Conservation (phyloP, 2,888 invertebrate species). For the Bugula neritina region DNA sequence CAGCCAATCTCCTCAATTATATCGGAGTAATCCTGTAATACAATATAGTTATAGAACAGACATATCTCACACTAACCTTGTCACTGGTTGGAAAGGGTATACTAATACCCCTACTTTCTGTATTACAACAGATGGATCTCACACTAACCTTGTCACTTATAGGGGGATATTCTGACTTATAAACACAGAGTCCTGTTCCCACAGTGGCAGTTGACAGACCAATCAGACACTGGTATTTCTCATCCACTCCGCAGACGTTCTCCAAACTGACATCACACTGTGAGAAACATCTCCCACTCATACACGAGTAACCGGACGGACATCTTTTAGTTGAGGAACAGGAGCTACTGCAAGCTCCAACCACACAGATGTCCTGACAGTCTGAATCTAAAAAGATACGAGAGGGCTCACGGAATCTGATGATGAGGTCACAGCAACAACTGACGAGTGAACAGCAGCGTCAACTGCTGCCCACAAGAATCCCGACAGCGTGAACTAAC, state of each 20-base stretch:
- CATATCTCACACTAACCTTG: neutral
- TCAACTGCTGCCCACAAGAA: too few relatives aligned
- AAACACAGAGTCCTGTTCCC: neutral
- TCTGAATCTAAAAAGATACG: constrained; percentile 2
- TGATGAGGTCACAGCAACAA: too few relatives aligned
- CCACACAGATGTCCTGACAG: constrained; percentile 23
- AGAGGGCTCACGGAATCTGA: too few relatives aligned
- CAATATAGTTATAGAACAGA: too few relatives aligned
- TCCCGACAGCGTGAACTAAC: neutral
- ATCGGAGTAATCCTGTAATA: neutral
- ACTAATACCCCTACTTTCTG: too few relatives aligned
- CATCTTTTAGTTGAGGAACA: constrained; percentile 1
- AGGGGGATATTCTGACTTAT: neutral
- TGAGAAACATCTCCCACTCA: constrained; percentile 17
- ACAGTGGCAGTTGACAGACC: neutral
- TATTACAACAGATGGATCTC: too few relatives aligned
- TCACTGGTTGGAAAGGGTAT: neutral
- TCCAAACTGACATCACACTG: neutral
- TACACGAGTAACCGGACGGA: constrained; percentile 14
- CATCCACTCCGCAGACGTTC: constrained; percentile 1
- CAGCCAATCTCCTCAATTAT: neutral
- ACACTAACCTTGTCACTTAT: neutral
- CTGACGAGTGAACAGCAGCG: too few relatives aligned
- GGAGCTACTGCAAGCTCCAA: constrained; percentile 18
- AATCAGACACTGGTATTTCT: neutral